A percentile compares a stretch with the other conserved stretches of the same genome.
Evolutionary conservation across 2,888 invertebrate species (phyloP).

Genomic region (Cacoxenus indagator): DNA sequence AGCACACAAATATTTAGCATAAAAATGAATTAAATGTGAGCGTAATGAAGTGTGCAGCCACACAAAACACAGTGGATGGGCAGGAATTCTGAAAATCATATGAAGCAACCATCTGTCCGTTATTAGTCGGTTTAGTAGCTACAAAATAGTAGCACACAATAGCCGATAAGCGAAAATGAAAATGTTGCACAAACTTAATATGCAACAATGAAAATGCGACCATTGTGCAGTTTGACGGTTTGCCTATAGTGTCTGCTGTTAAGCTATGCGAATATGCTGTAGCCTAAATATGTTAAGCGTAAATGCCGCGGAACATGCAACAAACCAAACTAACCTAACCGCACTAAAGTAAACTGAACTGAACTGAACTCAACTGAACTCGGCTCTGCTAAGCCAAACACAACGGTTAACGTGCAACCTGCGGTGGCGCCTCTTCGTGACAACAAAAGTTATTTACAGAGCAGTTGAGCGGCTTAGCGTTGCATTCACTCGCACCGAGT

Average conservation of each 20-base stretch:
- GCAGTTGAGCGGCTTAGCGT: not conserved
- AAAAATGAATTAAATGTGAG: not conserved
- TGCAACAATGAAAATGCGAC: no score
- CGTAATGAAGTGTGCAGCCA: no score
- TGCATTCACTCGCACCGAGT: not conserved
- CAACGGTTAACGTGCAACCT: not conserved
- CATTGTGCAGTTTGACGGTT: no score
- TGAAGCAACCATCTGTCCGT: no score
- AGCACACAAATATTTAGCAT: not conserved
- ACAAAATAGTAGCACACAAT: not conserved
- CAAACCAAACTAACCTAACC: not conserved
- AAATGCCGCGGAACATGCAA: not conserved
- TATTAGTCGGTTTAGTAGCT: no score
- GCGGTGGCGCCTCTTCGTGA: not conserved
- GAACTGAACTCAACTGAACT: not conserved
- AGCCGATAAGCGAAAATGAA: constrained; percentile 1
- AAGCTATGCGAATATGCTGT: not conserved
- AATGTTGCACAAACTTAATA: no score
- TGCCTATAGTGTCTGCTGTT: not conserved
- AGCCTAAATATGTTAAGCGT: not conserved
- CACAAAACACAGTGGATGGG: no score
- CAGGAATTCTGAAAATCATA: no score
- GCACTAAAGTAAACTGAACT: not conserved
- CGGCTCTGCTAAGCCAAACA: not conserved
- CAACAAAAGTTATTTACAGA: not conserved